A percentile compares a stretch with the other conserved stretches of the same genome.
These are phyloP conservation scores for Prietella phreatophila DNA, from an alignment of 2,113 vertebrate species.

Conservation along the genomic window DNA sequence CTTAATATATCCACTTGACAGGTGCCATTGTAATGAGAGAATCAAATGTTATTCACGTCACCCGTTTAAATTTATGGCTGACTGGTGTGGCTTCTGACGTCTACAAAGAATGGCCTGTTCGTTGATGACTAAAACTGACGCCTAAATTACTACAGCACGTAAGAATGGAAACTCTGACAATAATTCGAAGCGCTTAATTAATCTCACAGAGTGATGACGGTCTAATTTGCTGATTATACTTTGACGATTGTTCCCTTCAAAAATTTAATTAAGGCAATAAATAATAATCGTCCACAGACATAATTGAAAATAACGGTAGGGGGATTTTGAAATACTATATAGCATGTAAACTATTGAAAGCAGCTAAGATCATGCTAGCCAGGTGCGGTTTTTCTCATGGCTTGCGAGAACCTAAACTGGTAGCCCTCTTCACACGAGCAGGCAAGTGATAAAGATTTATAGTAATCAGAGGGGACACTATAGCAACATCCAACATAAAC, in stretches of 20 bases:
- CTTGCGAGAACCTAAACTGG: conserved; percentile 7
- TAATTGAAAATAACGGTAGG: not conserved
- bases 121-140: not conserved
- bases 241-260: conserved; percentile 11
- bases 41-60: no score
- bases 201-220: not conserved
- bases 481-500: conserved; percentile 13
- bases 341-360: not conserved
- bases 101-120: not conserved
- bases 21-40: no score
- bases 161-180: not conserved
- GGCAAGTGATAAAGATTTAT: conserved; percentile 64
- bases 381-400: not conserved
- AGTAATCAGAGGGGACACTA: conserved; percentile 48
- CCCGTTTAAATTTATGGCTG: no score
- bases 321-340: not conserved
- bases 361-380: not conserved
- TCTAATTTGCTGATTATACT: conserved; percentile 19
- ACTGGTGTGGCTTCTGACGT: not conserved
- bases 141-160: not conserved
- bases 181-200: not conserved
- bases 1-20: no score
- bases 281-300: not conserved
- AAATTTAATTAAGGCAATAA: conserved; percentile 27
- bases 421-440: conserved; percentile 46